These are phyloP conservation scores for Rhabdornis inornatus DNA, from an alignment of 2,113 vertebrate species.

Conservation along the genomic window DNA sequence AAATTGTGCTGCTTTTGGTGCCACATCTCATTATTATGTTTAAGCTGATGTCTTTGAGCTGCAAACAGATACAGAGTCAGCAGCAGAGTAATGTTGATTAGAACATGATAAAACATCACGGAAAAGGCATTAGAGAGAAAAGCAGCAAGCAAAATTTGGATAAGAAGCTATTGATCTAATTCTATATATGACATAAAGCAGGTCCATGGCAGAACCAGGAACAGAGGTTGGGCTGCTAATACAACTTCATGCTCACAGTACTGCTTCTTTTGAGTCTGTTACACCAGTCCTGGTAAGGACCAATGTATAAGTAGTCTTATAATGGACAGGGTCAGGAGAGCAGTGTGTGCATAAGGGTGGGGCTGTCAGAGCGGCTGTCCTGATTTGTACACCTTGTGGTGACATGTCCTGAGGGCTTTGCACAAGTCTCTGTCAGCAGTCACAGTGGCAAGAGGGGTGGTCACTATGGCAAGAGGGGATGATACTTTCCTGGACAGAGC, in stretches of 20 bases:
- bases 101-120: not conserved
- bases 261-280: not conserved
- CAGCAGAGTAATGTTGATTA: not conserved
- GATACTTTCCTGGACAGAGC: not conserved
- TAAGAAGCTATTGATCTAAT: not conserved
- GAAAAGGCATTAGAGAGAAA: not conserved
- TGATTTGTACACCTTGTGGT: not conserved
- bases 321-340: not conserved
- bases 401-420: not conserved
- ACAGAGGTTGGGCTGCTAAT: not conserved
- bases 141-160: not conserved
- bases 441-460: not conserved
- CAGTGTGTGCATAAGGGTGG: not conserved
- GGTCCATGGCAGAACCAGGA: not conserved
- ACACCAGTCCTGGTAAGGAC: not conserved
- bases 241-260: not conserved
- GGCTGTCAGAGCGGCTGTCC: not conserved
- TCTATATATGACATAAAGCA: not conserved
- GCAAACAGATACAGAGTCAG: not conserved
- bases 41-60: not conserved
- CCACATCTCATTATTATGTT: not conserved
- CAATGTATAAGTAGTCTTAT: not conserved
- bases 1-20: constrained; percentile 1
- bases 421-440: not conserved
- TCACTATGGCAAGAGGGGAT: not conserved